A percentile compares a stretch with the other conserved stretches of the same genome.
Conservation (phyloP, 2,797 vertebrate species). For the Platalea minor region DNA sequence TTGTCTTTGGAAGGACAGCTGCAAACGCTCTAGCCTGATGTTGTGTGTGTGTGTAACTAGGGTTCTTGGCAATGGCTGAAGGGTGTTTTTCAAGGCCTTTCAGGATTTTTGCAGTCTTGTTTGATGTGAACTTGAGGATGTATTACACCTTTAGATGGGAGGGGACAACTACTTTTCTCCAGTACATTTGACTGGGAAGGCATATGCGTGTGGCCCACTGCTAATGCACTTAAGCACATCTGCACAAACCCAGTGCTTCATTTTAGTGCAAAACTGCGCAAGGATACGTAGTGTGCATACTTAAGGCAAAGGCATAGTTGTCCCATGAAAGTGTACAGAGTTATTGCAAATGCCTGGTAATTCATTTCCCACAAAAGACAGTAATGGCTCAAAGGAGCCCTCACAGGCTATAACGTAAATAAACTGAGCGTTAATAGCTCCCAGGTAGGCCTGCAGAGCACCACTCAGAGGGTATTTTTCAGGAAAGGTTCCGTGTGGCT, state of each 20-base stretch:
- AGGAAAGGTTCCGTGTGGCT: neutral
- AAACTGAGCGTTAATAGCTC: constrained; percentile 19
- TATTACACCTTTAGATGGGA: neutral
- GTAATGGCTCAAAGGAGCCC: constrained; percentile 5
- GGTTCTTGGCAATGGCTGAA: neutral
- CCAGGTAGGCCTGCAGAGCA: neutral
- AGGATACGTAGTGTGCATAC: neutral
- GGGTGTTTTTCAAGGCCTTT: neutral
- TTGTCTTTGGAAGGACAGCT: neutral
- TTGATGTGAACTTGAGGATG: neutral
- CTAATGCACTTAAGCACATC: neutral
- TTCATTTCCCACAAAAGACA: neutral
- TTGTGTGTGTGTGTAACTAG: neutral
- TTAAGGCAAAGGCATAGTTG: neutral
- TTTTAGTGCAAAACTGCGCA: neutral
- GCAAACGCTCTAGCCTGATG: neutral
- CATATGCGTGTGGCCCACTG: neutral
- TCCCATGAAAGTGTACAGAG: neutral
- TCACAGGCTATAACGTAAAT: constrained; percentile 21
- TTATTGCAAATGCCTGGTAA: constrained; percentile 12
- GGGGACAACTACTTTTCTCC: neutral
- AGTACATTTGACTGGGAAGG: neutral
- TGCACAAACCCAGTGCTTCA: neutral
- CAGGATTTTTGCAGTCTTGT: neutral
- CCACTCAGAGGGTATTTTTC: neutral